These are phyloP conservation scores for Scaptomyza hsui DNA, from an alignment of 1,140 invertebrate species.

Conservation along the genomic window DNA sequence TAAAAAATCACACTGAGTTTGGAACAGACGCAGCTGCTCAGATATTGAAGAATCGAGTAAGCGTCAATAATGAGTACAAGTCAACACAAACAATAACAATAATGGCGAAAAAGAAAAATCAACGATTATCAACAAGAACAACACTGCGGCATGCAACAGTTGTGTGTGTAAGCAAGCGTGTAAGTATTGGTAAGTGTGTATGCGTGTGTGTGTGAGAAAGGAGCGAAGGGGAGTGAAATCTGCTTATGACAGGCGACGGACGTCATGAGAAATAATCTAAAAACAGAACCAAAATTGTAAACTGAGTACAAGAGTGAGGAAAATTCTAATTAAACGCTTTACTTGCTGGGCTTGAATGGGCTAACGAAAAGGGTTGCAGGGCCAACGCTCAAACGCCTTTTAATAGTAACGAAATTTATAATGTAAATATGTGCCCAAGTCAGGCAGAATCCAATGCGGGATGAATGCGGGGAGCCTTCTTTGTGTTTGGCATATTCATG, in stretches of 20 bases:
- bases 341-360: constrained; percentile 18
- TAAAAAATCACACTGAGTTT: constrained; percentile 1
- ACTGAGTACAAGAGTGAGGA: not conserved
- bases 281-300: constrained; percentile 18
- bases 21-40: constrained; percentile 20
- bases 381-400: constrained; percentile 24
- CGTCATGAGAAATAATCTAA: constrained; percentile 30
- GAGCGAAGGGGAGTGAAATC: not conserved
- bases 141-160: constrained; percentile 61
- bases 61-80: constrained; percentile 30
- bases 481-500: constrained; percentile 27
- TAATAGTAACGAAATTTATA: constrained; percentile 31
- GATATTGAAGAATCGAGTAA: constrained; percentile 31
- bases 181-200: not conserved
- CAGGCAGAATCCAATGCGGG: not conserved
- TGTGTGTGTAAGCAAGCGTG: constrained; percentile 14
- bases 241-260: constrained; percentile 12
- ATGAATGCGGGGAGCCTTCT: not conserved
- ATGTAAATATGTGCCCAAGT: constrained; percentile 61
- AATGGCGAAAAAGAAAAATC: constrained; percentile 32
- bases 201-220: not conserved
- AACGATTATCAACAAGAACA: constrained; percentile 44
- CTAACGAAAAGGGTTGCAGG: constrained; percentile 24
- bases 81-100: constrained; percentile 39
- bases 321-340: constrained; percentile 50